phyloP scores from a whole-genome alignment of 35 echinoderm and acorn worm species.

The Heliocidaris tuberculata region DNA sequence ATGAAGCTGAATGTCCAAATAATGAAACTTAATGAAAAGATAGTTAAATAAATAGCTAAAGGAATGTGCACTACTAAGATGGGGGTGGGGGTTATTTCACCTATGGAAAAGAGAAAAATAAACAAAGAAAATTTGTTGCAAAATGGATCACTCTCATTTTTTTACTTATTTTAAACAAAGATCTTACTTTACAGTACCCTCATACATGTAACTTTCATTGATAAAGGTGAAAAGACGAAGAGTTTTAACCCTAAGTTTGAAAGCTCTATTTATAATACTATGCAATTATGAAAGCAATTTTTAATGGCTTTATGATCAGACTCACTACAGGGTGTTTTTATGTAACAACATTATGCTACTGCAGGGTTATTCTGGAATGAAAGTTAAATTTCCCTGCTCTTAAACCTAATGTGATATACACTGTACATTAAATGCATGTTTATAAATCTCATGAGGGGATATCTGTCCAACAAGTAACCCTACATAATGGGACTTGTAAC shows the following conservation, averaged over 20 bases:
- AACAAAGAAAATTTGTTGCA: slow-evolving; percentile 15
- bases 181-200: no score
- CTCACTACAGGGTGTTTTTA: not conserved
- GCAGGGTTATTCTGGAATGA: not conserved
- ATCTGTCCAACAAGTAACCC: not conserved
- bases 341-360: not conserved
- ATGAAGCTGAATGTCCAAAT: not conserved
- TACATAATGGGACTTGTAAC: not conserved
- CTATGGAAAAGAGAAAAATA: slow-evolving; percentile 35
- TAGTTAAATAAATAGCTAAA: slow-evolving; percentile 13
- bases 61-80: slow-evolving; percentile 42
- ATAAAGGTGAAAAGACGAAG: not conserved
- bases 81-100: slow-evolving; percentile 46
- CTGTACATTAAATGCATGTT: not conserved
- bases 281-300: not conserved
- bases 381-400: not conserved
- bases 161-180: no score
- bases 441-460: not conserved
- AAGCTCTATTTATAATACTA: not conserved
- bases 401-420: not conserved
- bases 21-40: slow-evolving; percentile 25
- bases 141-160: not conserved
- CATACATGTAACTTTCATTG: no score
- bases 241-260: not conserved
- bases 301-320: no score